Percentiles rank a stretch among this genome's conserved stretches.
Evolutionary conservation across 92 coral and sea anemone species (phyloP).

Genomic region (Zoanthus sansibaricus): DNA sequence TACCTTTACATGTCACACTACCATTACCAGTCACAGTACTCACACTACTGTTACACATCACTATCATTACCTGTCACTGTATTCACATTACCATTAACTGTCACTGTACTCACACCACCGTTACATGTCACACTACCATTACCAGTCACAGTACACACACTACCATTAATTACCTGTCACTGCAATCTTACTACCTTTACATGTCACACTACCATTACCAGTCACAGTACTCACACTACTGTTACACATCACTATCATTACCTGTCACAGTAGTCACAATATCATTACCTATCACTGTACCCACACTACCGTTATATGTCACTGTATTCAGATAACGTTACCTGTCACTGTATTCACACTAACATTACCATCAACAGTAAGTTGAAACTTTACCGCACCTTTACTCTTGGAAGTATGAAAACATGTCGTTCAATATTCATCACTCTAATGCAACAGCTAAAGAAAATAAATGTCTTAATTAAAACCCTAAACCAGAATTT

Average conservation of each 20-base stretch:
- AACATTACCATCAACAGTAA: neutral
- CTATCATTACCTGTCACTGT: neutral
- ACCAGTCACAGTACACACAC: neutral
- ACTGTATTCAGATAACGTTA: neutral
- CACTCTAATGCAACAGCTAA: slow-evolving; percentile 92
- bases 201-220: too few species aligned
- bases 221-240: too few species aligned
- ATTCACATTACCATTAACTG: neutral
- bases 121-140: neutral
- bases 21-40: neutral
- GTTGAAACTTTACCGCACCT: slow-evolving; percentile 50
- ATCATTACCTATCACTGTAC: too few species aligned
- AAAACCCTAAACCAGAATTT: neutral
- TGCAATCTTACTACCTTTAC: too few species aligned
- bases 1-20: neutral
- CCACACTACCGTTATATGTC: neutral
- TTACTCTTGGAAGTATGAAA: slow-evolving; percentile 87
- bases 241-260: too few species aligned
- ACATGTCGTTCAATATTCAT: slow-evolving; percentile 95
- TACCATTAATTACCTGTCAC: neutral
- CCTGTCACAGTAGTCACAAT: too few species aligned
- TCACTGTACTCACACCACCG: neutral
- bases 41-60: neutral
- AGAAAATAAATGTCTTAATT: neutral
- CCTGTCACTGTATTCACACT: neutral